phyloP scores from a whole-genome alignment of 2,797 vertebrate species.

The Tachyglossus aculeatus region DNA sequence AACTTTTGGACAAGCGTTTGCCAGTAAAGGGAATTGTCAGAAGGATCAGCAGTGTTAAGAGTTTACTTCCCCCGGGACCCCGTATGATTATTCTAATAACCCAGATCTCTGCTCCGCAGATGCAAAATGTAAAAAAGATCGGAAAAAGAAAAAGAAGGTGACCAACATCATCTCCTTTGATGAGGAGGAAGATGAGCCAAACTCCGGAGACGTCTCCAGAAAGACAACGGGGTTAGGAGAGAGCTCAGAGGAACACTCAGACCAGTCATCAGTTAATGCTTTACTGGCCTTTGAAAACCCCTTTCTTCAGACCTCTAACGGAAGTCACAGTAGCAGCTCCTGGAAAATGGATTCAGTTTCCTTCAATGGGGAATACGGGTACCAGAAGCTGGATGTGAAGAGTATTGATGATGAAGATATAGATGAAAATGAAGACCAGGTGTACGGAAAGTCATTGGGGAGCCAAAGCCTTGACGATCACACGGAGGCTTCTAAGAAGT shows the following conservation, averaged over 20 bases:
- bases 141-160: conserved; percentile 93
- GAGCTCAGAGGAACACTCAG: conserved; percentile 85
- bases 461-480: conserved; percentile 44
- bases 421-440: conserved; percentile 68
- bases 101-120: conserved; percentile 72
- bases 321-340: conserved; percentile 61
- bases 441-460: conserved; percentile 28
- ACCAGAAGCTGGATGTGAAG: conserved; percentile 78
- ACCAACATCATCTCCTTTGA: conserved; percentile 98
- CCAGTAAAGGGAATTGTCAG: not conserved
- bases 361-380: conserved; percentile 74
- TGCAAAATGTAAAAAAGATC: conserved; percentile 86
- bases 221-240: conserved; percentile 72
- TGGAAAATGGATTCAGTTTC: conserved; percentile 67
- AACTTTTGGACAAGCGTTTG: too few relatives aligned
- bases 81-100: not conserved
- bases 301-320: conserved; percentile 53
- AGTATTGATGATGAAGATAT: conserved; percentile 81
- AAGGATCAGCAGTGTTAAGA: not conserved
- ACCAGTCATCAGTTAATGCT: conserved; percentile 67
- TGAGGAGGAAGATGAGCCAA: conserved; percentile 87
- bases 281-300: conserved; percentile 62
- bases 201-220: conserved; percentile 75
- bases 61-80: not conserved
- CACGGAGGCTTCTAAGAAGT: conserved; percentile 67